Evolutionary conservation across 2,888 invertebrate genomes (phyloP), one percentile per base, ranked within the genome.

Genomic region (Trachelus stipa): DNA sequence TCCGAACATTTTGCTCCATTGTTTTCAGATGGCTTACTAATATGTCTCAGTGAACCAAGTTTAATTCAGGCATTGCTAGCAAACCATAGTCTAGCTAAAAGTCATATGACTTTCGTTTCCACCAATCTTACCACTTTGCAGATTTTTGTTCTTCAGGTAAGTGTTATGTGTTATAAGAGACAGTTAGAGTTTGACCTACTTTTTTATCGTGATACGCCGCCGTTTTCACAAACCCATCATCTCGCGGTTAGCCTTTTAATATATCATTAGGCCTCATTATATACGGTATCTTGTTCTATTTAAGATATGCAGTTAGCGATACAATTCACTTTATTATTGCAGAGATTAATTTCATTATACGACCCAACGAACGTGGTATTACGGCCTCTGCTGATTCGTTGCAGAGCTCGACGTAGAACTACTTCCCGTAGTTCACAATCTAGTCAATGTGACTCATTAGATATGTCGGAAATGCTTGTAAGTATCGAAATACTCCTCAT

Each of bases 361-460:
- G 94, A 95, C 90, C 95, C 95, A 76, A 94, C 94, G 81, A 93
- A 93, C 85, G 93, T 94, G 73, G 89, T 91, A 80, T 90, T 93
- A 71, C 87, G 93, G 80, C 92, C 93, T 69, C 87, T 92, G 80
- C 87, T 93, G 76, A 89, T 92, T 82, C 90, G 90, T n/a, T 90
- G 89, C 78, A 87, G 87, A 81, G 85, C 87, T 82, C 87, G 90
- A 11, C 87, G 88, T 81, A 87, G 89, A 85, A 88, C 87, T 68
- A 86, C 87, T 76, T 92, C 92, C 0, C 91, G 92, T 30, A 92
- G 92, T 85, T 90, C 92, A 68, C 93, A 93, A 82, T 93, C 93
- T 33, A 93, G 92, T 80, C 90, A 91, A 81, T 88, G 92, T 71
- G 93, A 93, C 86, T 93, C 92, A 11, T 81, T 92, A 40, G 93